Percentiles rank a stretch among this genome's conserved stretches.
These are phyloP conservation scores for Eumaeus atala DNA, from an alignment of 1,140 invertebrate species.

Conservation along the genomic window DNA sequence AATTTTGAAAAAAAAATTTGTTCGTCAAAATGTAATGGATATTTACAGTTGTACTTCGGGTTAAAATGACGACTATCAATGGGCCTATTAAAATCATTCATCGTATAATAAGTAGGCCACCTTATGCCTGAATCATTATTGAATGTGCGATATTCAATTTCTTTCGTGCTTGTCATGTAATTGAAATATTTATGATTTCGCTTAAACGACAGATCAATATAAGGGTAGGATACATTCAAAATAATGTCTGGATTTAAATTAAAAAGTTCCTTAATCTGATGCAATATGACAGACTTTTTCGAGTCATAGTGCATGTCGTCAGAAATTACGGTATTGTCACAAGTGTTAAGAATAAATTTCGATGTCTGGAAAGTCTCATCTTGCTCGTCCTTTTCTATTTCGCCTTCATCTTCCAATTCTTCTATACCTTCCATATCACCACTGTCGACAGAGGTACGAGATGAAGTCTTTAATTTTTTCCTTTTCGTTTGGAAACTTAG, in stretches of 20 bases:
- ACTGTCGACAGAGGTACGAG: constrained; percentile 31
- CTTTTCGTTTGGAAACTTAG: constrained; percentile 56
- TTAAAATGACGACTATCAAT: constrained; percentile 40
- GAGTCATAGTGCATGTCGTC: constrained; percentile 32
- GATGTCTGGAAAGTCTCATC: constrained; percentile 46
- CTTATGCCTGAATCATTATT: constrained; percentile 33
- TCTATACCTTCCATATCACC: constrained; percentile 27
- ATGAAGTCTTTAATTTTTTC: constrained; percentile 41
- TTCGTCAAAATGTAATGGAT: constrained; percentile 60
- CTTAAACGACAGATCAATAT: constrained; percentile 68
- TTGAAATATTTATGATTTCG: constrained; percentile 63
- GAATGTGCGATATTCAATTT: constrained; percentile 34
- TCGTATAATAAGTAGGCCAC: constrained; percentile 48
- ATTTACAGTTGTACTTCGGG: constrained; percentile 56
- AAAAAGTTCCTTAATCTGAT: constrained; percentile 47
- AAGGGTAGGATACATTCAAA: constrained; percentile 72
- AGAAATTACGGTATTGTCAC: constrained; percentile 33
- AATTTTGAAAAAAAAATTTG: constrained; percentile 60
- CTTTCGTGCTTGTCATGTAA: constrained; percentile 39
- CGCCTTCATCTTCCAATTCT: constrained; percentile 41
- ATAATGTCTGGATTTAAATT: constrained; percentile 70
- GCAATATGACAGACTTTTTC: constrained; percentile 34
- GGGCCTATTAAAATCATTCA: constrained; percentile 35
- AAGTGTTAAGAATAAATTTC: constrained; percentile 51
- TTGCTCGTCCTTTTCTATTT: constrained; percentile 32